Base-by-base conservation (phyloP, 2,797 vertebrate genomes). In the Acanthurus tractus region DNA sequence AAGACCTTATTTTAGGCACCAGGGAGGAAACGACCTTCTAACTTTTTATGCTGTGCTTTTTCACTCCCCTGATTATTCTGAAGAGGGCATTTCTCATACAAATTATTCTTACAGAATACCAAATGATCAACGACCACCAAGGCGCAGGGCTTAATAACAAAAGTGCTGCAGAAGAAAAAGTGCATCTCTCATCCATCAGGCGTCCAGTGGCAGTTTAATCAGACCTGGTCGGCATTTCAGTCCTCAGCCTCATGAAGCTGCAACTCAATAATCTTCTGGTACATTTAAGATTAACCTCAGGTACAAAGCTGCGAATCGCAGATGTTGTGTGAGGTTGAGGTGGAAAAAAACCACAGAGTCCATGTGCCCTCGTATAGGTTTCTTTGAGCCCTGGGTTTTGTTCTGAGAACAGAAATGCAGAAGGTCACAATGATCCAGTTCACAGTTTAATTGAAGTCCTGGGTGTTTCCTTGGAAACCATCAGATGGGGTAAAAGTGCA, bases 391-490 rank as follows among this genome's bases (percentile, higher is more conserved):
- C 14, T 5, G 8, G 62, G 34, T 36, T 22, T 18, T 52, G 38
- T 77, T 82, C 75, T 71, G n/a, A 70, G 58, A 83, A 83, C 2
- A 6, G 42, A 10, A 23, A 10, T 1, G 22, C 38, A 42, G 25
- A 64, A 74, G 86, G 82, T 86, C 76, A 76, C 62, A 1, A 4
- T 84, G 75, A 70, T 67, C 75, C 59, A 63, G 23, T 59, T 79
- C 70, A 38, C 1, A 0, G 29, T 74, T 70, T 72, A 81, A 88
- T 64, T 74, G 57, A 84, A 79, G 25, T 74, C 22, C 52, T 0
- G 23, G 45, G 66, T n/a, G 85, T 90, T 89, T 14, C 90, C 89
- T 74, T 86, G 82, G 90, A 89, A 89, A 92, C 89, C 44, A 70
- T 25, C 20, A 4, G 36, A 45, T 1, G 7, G 5, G 38, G 53